Evolutionary conservation across 2,797 vertebrate genomes (phyloP).

Genomic region (Aselliscus stoliczkanus): DNA sequence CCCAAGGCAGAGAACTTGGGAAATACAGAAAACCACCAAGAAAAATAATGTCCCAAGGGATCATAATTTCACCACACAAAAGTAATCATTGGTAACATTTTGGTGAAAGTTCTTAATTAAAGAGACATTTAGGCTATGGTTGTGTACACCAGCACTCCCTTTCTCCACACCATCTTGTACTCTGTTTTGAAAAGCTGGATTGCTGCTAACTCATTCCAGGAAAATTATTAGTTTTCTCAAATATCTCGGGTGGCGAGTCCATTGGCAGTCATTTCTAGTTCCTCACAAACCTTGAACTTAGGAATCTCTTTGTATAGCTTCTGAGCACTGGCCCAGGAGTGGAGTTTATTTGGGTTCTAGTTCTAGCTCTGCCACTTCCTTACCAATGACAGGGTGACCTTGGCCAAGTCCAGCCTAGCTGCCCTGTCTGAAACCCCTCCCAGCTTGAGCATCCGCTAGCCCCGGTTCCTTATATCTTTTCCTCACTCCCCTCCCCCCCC

Average conservation of each 20-base stretch:
- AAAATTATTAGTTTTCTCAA: constrained; percentile 16
- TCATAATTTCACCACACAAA: background rate
- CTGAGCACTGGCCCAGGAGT: background rate
- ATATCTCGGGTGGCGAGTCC: background rate
- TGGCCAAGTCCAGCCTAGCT: background rate
- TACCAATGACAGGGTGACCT: background rate
- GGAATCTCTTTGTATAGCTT: constrained; percentile 2
- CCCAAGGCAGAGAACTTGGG: constrained; percentile 1
- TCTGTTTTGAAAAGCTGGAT: background rate
- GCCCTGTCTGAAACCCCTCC: background rate
- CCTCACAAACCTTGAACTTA: background rate
- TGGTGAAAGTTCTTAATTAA: background rate
- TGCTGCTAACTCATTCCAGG: background rate
- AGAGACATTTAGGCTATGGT: background rate
- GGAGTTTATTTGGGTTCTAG: background rate
- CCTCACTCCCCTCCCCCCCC: too few relatives aligned
- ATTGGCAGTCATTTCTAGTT: background rate
- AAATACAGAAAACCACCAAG: background rate
- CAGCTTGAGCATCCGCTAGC: too few relatives aligned
- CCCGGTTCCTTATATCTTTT: too few relatives aligned
- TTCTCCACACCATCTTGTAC: background rate
- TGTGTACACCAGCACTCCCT: background rate
- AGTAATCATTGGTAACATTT: background rate
- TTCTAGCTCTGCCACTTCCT: background rate
- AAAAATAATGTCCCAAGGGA: constrained; percentile 3